Base-by-base conservation (phyloP, 2,888 invertebrate species). In the Coenonympha arcania region DNA sequence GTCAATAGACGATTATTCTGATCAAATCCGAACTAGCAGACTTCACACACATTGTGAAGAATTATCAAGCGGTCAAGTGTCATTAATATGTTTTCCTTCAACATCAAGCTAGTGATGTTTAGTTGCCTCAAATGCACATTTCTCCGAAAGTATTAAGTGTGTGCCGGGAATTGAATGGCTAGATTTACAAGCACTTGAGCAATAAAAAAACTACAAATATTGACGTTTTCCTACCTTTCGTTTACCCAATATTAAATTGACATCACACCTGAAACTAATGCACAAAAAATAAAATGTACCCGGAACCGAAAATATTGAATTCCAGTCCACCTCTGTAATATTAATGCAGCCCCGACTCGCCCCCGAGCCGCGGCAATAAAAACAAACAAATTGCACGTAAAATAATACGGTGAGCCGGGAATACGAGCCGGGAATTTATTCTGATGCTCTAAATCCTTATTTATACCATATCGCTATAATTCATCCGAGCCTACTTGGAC, bases 391-490 rank as follows among this genome's bases (percentile, higher is more conserved):
- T 80, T 77, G 77, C 73, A 76, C 71, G 73, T 76, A 69, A 77
- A 80, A 74, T 77, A 77, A 79, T 72, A 69, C 72, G 58, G 61
- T 69, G 68, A 70, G 71, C 60, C 59, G 59, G 57, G n/a, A n/a
- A n/a, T n/a, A n/a, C 52, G 57, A 61, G 66, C 65, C 33, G 62
- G 64, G 70, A 77, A 78, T 76, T 75, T 77, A 76, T 76, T 71
- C 69, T 71, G 72, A 75, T 73, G 73, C 69, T 67, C 70, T 77
- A 81, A 82, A 82, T 79, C 81, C 79, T 82, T 83, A 80, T 82
- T 81, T 83, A 83, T 81, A 79, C 76, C 76, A 79, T 78, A 76
- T 77, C 72, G 74, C 70, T 62, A 75, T 81, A 79, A 79, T 73
- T 82, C 75, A 75, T 73, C 58, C 55, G 39, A 62, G 57, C 59